Percentiles rank a stretch among this genome's conserved stretches.
phyloP scores from a whole-genome alignment of 2,888 invertebrate genomes.

The Lamellibrachia satsuma region DNA sequence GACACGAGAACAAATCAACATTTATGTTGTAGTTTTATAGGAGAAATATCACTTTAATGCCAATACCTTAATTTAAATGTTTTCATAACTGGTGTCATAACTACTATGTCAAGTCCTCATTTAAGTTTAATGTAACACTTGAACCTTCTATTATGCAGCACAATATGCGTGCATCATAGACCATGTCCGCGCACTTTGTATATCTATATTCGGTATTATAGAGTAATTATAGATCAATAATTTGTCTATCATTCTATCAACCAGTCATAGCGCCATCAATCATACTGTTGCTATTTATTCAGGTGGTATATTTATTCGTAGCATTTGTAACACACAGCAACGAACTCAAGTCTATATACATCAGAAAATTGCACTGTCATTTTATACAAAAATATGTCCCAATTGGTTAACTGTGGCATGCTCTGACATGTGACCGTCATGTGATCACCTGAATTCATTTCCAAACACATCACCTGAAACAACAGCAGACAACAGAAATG shows the following conservation, averaged over 20 bases:
- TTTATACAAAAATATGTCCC: background rate
- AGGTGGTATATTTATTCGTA: background rate
- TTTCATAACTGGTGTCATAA: background rate
- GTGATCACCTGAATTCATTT: background rate
- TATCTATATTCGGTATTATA: background rate
- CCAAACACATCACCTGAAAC: conserved; percentile 12
- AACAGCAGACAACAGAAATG: background rate
- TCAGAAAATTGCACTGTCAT: background rate
- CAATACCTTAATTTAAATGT: background rate
- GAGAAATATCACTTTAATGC: background rate
- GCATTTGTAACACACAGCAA: background rate
- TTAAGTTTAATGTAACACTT: background rate
- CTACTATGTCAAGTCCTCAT: background rate
- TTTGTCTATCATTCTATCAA: background rate
- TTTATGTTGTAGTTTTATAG: background rate
- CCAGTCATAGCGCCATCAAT: background rate
- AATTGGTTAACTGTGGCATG: conserved; percentile 13
- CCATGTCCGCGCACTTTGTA: background rate
- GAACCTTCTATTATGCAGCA: background rate
- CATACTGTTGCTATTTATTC: background rate
- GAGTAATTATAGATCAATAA: background rate
- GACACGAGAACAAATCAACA: background rate
- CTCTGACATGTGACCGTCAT: background rate
- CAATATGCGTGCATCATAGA: background rate
- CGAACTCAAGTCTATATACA: conserved; percentile 10